Evolutionary conservation across 2,113 vertebrate genomes (phyloP).

Genomic region (Cardinalis cardinalis): DNA sequence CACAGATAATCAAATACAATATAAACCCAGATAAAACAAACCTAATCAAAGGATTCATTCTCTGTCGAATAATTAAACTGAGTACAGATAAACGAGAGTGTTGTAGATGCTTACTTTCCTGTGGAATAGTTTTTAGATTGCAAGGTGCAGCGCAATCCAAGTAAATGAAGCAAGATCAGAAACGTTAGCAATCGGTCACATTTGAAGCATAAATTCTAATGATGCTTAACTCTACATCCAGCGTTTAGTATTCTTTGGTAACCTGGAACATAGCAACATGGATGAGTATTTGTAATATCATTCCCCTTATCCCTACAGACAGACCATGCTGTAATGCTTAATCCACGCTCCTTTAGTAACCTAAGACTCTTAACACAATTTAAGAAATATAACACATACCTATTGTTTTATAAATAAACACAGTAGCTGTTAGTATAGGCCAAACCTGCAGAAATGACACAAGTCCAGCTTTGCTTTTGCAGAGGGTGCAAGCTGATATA

Average conservation of each 20-base stretch:
- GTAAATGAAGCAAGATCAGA: neutral
- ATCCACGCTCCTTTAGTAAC: neutral
- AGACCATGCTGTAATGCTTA: neutral
- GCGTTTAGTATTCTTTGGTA: neutral
- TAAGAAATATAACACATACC: neutral
- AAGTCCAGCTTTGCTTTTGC: neutral
- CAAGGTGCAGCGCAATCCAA: neutral
- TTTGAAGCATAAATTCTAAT: neutral
- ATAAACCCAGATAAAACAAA: neutral
- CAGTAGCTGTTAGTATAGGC: fast-evolving
- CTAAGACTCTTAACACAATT: neutral
- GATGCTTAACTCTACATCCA: neutral
- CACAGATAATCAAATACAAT: neutral
- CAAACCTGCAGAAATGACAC: neutral
- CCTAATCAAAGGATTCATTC: neutral
- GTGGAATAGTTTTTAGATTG: neutral
- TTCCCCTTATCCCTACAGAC: neutral
- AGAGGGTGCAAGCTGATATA: neutral
- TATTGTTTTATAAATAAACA: neutral
- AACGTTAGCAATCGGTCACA: fast-evolving
- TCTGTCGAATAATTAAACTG: neutral
- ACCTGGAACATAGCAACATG: neutral
- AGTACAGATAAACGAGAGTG: neutral
- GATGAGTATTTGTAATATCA: neutral
- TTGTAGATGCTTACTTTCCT: neutral